Base-by-base conservation (phyloP, 2,888 invertebrate species). In the Omphaloscelis lunosa region DNA sequence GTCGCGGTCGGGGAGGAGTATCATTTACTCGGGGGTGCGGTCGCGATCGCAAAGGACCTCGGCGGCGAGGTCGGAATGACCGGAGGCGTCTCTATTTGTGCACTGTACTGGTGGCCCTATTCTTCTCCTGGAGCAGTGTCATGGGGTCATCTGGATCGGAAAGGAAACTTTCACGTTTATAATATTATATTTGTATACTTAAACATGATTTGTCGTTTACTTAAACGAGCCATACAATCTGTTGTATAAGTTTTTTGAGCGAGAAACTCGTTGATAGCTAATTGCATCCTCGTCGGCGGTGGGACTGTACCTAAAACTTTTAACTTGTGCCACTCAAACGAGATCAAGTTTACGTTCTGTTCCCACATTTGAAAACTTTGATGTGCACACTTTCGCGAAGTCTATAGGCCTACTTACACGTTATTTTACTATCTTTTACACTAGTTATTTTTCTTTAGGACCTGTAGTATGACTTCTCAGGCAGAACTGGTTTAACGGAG, bases 291-390 rank as follows among this genome's bases (percentile, higher is more conserved):
- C 11, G 1, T n/a, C 56, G 56, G 53, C 11, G n/a, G n/a, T 12
- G 3, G 1, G 1, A 5, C 12, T 5, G n/a, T n/a, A n/a, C 27
- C 17, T 29, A 29, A 59, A 17, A 48, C 79, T 79, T 74, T 0
- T 81, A 23, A 72, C 85, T 86, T 89, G 63, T 8, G 72, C 88
- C 84, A 63, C n/a, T 20, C 61, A 48, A 53, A 51, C 63, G 39
- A 85, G 71, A 85, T 79, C 62, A 66, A 78, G 39, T 81, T 82
- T 74, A 84, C 80, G 79, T 81, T 84, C 72, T 61, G 77, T 79
- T 80, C 81, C 53, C 41, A 80, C 86, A 83, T 86, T 85, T 68
- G 70, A n/a, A 83, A 88, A 90, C 83, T 90, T 89, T 89, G 87
- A 90, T 89, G 90, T 82, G 78, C 76, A 74, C 82, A 82, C 73